These are phyloP conservation scores for Pandion haliaetus DNA, from an alignment of 2,113 vertebrate species.

Conservation along the genomic window DNA sequence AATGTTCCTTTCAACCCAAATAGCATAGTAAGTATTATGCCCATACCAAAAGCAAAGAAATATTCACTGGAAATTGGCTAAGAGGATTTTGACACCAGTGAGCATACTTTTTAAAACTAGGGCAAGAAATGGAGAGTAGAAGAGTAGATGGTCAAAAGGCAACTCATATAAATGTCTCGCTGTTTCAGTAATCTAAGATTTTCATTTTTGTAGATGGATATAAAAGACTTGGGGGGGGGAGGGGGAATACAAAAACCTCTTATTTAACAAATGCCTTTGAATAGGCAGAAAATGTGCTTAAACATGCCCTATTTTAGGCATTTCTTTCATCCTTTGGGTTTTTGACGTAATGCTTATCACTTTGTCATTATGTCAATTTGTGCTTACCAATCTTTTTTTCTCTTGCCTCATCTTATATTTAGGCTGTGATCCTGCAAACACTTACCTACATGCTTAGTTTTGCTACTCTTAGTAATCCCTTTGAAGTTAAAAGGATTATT, in stretches of 20 bases:
- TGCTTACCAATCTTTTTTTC: slow-evolving; percentile 8
- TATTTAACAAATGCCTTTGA: neutral
- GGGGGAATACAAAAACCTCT: neutral
- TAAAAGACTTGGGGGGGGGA: neutral
- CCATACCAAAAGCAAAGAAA: neutral
- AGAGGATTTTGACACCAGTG: neutral
- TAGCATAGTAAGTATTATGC: neutral
- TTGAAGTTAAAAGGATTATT: slow-evolving; percentile 66
- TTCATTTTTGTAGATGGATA: neutral
- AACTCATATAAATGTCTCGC: neutral
- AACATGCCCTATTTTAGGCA: slow-evolving; percentile 30
- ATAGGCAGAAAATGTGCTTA: slow-evolving; percentile 49
- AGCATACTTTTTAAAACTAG: neutral
- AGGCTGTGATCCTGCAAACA: neutral
- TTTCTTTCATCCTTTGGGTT: slow-evolving; percentile 21
- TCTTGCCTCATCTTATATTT: neutral
- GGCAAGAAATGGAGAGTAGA: neutral
- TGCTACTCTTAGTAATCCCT: slow-evolving; percentile 29
- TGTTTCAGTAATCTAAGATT: neutral
- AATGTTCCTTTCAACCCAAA: neutral
- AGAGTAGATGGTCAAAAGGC: neutral
- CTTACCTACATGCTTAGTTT: slow-evolving; percentile 36
- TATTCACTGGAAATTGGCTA: neutral
- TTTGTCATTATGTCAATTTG: slow-evolving; percentile 38
- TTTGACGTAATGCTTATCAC: slow-evolving; percentile 20